phyloP scores from a whole-genome alignment of 1,140 invertebrate species.

The Protaetia brevitarsis region DNA sequence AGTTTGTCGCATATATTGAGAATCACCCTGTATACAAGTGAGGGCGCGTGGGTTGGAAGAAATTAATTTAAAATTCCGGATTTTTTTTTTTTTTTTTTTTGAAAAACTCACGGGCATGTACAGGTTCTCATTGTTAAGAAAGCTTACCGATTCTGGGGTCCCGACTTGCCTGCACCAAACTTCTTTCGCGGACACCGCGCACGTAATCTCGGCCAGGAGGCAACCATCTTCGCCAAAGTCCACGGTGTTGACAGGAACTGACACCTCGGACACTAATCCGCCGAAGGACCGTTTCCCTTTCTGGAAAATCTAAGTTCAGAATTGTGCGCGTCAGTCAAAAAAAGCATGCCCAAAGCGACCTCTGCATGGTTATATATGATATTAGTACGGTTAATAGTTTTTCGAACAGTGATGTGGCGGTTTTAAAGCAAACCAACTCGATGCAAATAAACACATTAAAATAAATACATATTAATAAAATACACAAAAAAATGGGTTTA shows the following conservation, averaged over 20 bases:
- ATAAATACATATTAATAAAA: too few species aligned
- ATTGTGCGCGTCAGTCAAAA: conserved; percentile 27
- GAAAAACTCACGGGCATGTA: not conserved
- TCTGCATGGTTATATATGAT: not conserved
- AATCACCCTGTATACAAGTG: too few species aligned
- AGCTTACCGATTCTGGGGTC: conserved; percentile 42
- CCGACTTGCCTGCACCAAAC: conserved; percentile 44
- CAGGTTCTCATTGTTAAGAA: too few species aligned
- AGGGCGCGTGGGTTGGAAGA: too few species aligned
- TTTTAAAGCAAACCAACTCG: not conserved
- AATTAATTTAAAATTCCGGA: too few species aligned
- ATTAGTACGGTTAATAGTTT: not conserved
- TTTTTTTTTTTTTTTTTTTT: not conserved
- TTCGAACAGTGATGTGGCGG: not conserved
- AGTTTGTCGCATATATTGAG: too few species aligned
- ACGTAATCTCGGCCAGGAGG: conserved; percentile 40
- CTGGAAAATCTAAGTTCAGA: conserved; percentile 43
- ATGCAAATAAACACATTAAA: not conserved
- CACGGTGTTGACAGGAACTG: conserved; percentile 42
- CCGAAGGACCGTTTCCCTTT: conserved; percentile 36
- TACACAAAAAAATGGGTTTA: too few species aligned
- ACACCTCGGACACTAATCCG: conserved; percentile 34
- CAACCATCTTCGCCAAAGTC: conserved; percentile 37
- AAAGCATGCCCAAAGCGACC: conserved; percentile 16
- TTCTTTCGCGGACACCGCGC: conserved; percentile 40